phyloP scores from a whole-genome alignment of 2,888 invertebrate genomes.

The Strigamia maritima region DNA sequence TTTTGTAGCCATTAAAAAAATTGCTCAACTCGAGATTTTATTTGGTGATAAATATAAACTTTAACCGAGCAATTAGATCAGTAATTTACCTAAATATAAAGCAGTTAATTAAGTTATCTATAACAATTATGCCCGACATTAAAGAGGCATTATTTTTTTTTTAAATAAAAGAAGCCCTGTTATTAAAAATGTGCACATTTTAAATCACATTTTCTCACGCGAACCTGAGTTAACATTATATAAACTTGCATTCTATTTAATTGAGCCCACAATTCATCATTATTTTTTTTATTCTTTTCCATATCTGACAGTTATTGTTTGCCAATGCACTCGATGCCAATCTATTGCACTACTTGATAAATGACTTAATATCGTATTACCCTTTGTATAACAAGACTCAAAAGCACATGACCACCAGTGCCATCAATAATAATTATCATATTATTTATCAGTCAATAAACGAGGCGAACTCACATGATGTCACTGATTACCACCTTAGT shows the following conservation, averaged over 20 bases:
- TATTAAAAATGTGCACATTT: conserved; percentile 24
- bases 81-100: neutral
- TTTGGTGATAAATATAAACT: neutral
- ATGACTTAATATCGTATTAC: conserved; percentile 32
- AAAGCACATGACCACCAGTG: neutral
- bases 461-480: neutral
- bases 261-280: conserved; percentile 29
- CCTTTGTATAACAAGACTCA: neutral
- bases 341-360: conserved; percentile 2
- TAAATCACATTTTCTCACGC: conserved; percentile 25
- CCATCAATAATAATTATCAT: conserved; percentile 30
- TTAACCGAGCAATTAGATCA: neutral
- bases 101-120: conserved; percentile 1
- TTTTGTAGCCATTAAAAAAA: neutral
- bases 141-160: neutral
- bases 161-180: neutral
- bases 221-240: neutral
- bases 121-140: neutral
- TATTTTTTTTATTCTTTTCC: neutral
- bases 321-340: conserved; percentile 31
- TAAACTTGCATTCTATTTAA: conserved; percentile 6
- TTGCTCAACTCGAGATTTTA: neutral
- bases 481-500: neutral
- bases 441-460: conserved; percentile 13
- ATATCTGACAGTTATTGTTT: conserved; percentile 27